Evolutionary conservation across 1,140 invertebrate genomes (phyloP).

Genomic region (Onthophagus taurus): DNA sequence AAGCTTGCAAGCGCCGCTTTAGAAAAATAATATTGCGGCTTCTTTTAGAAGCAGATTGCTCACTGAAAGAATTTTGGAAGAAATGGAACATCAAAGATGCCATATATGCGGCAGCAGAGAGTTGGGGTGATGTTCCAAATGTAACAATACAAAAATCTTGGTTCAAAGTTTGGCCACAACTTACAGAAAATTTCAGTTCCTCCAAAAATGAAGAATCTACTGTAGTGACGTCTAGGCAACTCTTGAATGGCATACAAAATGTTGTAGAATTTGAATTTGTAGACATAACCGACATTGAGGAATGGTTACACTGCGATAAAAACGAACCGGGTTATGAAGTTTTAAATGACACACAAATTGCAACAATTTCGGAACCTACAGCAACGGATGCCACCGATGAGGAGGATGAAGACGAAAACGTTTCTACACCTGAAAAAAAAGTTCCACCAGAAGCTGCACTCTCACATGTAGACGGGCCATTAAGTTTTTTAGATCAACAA

Average conservation of each 20-base stretch:
- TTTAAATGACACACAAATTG: background rate
- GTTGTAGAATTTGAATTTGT: slow-evolving; percentile 4
- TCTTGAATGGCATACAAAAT: background rate
- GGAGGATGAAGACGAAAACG: slow-evolving; percentile 1
- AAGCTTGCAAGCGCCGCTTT: too few species aligned
- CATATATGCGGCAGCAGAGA: slow-evolving; percentile 6
- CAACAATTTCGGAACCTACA: background rate
- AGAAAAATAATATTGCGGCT: slow-evolving; percentile 1
- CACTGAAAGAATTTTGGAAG: slow-evolving; percentile 4
- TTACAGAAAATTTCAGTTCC: background rate
- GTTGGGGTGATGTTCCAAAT: background rate
- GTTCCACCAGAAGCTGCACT: background rate
- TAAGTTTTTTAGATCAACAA: too few species aligned
- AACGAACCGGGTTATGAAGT: slow-evolving; percentile 5
- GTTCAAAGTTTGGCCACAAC: background rate
- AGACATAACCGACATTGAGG: background rate
- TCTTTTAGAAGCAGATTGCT: slow-evolving; percentile 3
- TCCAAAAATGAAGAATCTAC: too few species aligned
- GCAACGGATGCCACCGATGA: background rate
- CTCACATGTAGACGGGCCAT: too few species aligned
- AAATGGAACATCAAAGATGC: slow-evolving; percentile 9
- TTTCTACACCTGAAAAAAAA: slow-evolving; percentile 1
- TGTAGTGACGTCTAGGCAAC: too few species aligned
- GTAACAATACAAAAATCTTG: slow-evolving; percentile 2
- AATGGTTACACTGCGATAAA: slow-evolving; percentile 4